These are phyloP conservation scores for Aspiorhynchus laticeps DNA, from an alignment of 2,113 vertebrate species.

Conservation along the genomic window DNA sequence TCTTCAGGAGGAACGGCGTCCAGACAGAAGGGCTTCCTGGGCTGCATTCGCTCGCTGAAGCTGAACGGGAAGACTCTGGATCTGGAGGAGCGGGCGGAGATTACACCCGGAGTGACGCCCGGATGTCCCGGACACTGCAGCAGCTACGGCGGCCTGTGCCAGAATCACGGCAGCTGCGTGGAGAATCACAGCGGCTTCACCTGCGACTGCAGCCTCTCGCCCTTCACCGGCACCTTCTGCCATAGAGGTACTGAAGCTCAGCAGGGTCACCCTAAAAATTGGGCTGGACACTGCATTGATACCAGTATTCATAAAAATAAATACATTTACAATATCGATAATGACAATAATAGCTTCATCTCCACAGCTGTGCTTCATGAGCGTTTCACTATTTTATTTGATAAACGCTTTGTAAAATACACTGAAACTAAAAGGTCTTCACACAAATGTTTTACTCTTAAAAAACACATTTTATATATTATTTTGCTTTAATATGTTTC, in stretches of 20 bases:
- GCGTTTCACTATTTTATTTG: no score
- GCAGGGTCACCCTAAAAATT: neutral
- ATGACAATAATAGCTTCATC: no score
- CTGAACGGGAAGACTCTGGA: constrained; percentile 88
- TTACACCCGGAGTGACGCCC: constrained; percentile 88
- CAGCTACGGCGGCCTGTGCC: constrained; percentile 89
- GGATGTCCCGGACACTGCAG: constrained; percentile 92
- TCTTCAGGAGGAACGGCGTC: constrained; percentile 90
- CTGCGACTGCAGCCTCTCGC: constrained; percentile 86
- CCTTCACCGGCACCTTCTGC: constrained; percentile 87
- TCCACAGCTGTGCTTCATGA: no score
- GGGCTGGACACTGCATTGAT: neutral
- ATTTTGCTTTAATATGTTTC: no score
- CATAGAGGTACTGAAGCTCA: constrained; percentile 74
- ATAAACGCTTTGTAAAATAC: no score
- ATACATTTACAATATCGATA: no score
- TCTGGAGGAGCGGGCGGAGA: constrained; percentile 85
- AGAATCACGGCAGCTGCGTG: constrained; percentile 83
- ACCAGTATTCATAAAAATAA: neutral
- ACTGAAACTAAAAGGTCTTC: no score
- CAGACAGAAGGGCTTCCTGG: constrained; percentile 91
- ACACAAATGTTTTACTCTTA: no score
- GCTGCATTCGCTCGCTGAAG: constrained; percentile 89
- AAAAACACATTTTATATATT: no score
- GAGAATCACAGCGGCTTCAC: constrained; percentile 85